Evolutionary conservation across 2,888 invertebrate genomes (phyloP).

Genomic region (Spodoptera picta): DNA sequence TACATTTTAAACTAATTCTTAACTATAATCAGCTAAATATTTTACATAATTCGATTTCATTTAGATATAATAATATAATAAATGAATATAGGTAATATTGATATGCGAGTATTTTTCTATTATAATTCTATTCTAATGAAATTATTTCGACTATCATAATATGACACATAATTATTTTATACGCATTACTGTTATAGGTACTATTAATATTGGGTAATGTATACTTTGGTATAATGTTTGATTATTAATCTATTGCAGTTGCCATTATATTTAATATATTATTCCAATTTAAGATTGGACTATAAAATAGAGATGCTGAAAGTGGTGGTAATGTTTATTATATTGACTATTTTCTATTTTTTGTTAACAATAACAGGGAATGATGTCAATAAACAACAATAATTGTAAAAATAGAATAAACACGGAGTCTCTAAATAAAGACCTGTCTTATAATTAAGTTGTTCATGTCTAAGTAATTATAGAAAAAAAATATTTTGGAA

Average conservation of each 20-base stretch:
- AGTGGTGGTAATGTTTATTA: conserved; percentile 5
- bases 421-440: conserved; percentile 12
- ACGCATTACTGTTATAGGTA: too few species aligned
- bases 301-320: conserved; percentile 5
- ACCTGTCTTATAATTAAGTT: conserved; percentile 31
- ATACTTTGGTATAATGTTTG: conserved; percentile 38
- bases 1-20: conserved; percentile 53
- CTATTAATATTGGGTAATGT: conserved; percentile 27
- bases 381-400: conserved; percentile 25
- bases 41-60: conserved; percentile 60
- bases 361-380: conserved; percentile 28
- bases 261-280: conserved; percentile 9
- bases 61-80: conserved; percentile 42
- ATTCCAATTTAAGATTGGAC: conserved; percentile 1
- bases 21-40: conserved; percentile 50
- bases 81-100: conserved; percentile 61
- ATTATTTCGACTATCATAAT: conserved; percentile 29
- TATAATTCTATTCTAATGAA: conserved; percentile 44
- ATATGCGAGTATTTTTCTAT: conserved; percentile 72
- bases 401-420: conserved; percentile 26
- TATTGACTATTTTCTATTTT: conserved; percentile 7
- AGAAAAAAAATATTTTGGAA: conserved; percentile 59
- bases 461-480: conserved; percentile 35
- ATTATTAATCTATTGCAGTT: conserved; percentile 27
- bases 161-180: conserved; percentile 17